Base-by-base conservation (phyloP, 2,797 vertebrate species). In the Chelmon rostratus region DNA sequence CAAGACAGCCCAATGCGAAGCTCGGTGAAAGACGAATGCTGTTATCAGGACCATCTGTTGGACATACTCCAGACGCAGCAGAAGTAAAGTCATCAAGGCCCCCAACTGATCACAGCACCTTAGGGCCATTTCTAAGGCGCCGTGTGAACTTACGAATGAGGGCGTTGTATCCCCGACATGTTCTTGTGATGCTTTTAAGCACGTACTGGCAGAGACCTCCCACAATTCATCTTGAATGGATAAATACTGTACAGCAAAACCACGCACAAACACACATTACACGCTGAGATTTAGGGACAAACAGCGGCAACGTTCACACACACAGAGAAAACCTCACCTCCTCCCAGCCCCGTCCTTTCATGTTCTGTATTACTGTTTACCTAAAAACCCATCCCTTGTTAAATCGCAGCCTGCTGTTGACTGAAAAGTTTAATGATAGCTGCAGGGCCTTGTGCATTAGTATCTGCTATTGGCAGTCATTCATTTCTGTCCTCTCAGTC, bases 401-500 rank as follows among this genome's bases (percentile, higher is more conserved):
- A 91, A 92, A 91, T 86, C 72, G 19, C 58, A 75, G 81, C 68
- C 83, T 90, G 83, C 87, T 88, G 77, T 56, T 87, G 74, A 91
- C 81, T 91, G 79, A 92, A 89, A 93, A 92, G 93, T 94, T 95
- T 93, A 95, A 95, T 86, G 90, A 90, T 94, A 81, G 93, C 94
- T 74, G 59, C 69, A 69, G 92, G 94, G 88, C 63, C 63, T 78
- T 64, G 49, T 88, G 84, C 89, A 84, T 88, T 88, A 69, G 64
- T 91, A 91, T 91, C 92, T 93, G 88, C 87, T 86, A 92, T 82
- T 85, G 67, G 73, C 72, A 86, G 84, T 83, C 88, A 91, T 73
- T 87, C 59, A 79, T 83, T 88, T 90, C 66, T 86, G 52, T 62
- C 38, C 65, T 79, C 75, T 76, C 77, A 79, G 74, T 79, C 42